phyloP scores from a whole-genome alignment of 1,140 invertebrate species.

The Hylyphantes graminicola region DNA sequence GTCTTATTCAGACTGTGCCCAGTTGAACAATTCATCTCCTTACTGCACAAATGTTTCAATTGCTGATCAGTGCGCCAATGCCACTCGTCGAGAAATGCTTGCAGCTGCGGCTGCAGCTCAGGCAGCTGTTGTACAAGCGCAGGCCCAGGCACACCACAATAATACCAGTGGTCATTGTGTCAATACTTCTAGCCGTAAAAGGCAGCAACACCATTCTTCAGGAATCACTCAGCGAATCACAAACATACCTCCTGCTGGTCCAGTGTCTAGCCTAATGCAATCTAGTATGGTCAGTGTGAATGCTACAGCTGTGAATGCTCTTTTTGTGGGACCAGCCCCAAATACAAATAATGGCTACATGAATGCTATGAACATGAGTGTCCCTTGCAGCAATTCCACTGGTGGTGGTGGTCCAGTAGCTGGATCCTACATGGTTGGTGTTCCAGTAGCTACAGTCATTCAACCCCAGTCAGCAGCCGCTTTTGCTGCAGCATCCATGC shows the following conservation, averaged over 20 bases:
- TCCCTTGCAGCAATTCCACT: slow-evolving; percentile 50
- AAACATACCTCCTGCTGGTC: slow-evolving; percentile 30
- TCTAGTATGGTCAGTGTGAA: slow-evolving; percentile 61
- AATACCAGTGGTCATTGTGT: slow-evolving; percentile 24
- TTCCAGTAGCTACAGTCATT: slow-evolving; percentile 74
- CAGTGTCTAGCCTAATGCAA: slow-evolving; percentile 55
- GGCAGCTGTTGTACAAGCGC: slow-evolving; percentile 59
- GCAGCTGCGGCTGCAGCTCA: slow-evolving; percentile 55
- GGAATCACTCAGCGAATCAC: slow-evolving; percentile 29
- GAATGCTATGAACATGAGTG: slow-evolving; percentile 64
- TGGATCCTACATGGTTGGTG: slow-evolving; percentile 62
- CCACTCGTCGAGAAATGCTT: slow-evolving; percentile 40
- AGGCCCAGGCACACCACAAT: slow-evolving; percentile 51
- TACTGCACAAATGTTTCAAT: slow-evolving; percentile 48
- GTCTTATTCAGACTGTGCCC: slow-evolving; percentile 71
- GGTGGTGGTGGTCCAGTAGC: slow-evolving; percentile 40
- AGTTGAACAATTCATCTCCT: slow-evolving; percentile 60
- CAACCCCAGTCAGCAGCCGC: slow-evolving; percentile 69
- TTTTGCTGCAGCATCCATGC: slow-evolving; percentile 62
- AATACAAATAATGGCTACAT: slow-evolving; percentile 68
- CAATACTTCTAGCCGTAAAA: slow-evolving; percentile 32
- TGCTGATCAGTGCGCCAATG: slow-evolving; percentile 24
- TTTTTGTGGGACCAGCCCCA: slow-evolving; percentile 57
- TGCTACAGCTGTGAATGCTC: slow-evolving; percentile 57
- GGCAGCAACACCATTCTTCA: slow-evolving; percentile 46